phyloP scores from a whole-genome alignment of 2,888 invertebrate genomes.

The Notodonta dromedarius region DNA sequence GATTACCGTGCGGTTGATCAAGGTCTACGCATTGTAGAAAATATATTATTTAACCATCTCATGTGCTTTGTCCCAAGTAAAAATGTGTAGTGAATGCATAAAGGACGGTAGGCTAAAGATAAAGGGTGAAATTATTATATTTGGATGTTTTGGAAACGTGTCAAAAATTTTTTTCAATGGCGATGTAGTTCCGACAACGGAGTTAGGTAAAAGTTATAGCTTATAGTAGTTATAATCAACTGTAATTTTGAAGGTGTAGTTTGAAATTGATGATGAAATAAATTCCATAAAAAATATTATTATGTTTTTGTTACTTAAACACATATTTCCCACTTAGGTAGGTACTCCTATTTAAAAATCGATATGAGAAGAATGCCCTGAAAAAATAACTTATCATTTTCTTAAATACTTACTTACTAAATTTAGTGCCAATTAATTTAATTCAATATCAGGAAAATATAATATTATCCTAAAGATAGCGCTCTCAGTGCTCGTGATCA shows the following conservation, averaged over 20 bases:
- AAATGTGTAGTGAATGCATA: conserved; percentile 71
- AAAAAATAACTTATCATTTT: too few species aligned
- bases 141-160: conserved; percentile 76
- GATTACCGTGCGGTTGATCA: conserved; percentile 36
- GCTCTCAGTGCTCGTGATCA: too few species aligned
- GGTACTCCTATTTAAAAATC: neutral
- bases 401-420: too few species aligned
- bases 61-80: conserved; percentile 42
- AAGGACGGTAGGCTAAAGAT: conserved; percentile 65
- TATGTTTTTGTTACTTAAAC: neutral
- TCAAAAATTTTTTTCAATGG: conserved; percentile 72
- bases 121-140: conserved; percentile 57
- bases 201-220: conserved; percentile 79
- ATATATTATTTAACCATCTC: conserved; percentile 35
- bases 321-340: neutral
- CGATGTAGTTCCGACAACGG: conserved; percentile 66
- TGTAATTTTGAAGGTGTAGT: conserved; percentile 83
- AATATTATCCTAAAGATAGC: too few species aligned
- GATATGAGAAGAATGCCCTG: too few species aligned
- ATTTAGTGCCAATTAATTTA: too few species aligned
- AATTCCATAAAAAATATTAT: conserved; percentile 63
- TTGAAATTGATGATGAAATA: conserved; percentile 82
- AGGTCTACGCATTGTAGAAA: conserved; percentile 33
- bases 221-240: conserved; percentile 82
- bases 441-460: too few species aligned